These are phyloP conservation scores for Nymphalis urticae DNA, from an alignment of 2,888 invertebrate genomes.

Conservation along the genomic window DNA sequence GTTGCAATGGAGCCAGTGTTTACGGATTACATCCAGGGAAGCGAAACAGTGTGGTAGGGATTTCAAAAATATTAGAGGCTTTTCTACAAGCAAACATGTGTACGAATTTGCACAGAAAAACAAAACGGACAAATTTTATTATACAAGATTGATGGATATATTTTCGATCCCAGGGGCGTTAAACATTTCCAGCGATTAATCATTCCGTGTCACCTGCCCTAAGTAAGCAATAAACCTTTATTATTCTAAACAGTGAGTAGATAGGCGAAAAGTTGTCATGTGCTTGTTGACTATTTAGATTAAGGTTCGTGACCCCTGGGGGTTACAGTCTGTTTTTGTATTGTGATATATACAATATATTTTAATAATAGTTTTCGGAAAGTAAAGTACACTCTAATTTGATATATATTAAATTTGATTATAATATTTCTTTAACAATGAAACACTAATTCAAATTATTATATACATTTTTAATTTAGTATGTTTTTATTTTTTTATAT, in stretches of 20 bases:
- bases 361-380: not conserved
- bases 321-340: conserved; percentile 15
- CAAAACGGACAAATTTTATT: conserved; percentile 40
- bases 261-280: conserved; percentile 36
- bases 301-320: conserved; percentile 30
- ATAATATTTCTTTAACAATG: too few relatives aligned
- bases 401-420: too few relatives aligned
- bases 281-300: conserved; percentile 37
- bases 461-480: too few relatives aligned
- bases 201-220: conserved; percentile 47
- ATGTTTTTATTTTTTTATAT: too few relatives aligned
- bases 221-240: conserved; percentile 48
- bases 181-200: conserved; percentile 46
- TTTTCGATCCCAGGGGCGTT: conserved; percentile 43
- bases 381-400: too few relatives aligned
- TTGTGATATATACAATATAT: not conserved
- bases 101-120: conserved; percentile 34
- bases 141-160: conserved; percentile 46
- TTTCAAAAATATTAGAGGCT: conserved; percentile 18
- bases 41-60: conserved; percentile 13
- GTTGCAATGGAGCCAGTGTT: conserved; percentile 15
- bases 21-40: conserved; percentile 22
- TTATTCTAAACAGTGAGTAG: conserved; percentile 36
- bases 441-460: too few relatives aligned
- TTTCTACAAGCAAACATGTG: conserved; percentile 31